phyloP scores from a whole-genome alignment of 2,797 vertebrate species.

The Lepilemur septentrionalis region DNA sequence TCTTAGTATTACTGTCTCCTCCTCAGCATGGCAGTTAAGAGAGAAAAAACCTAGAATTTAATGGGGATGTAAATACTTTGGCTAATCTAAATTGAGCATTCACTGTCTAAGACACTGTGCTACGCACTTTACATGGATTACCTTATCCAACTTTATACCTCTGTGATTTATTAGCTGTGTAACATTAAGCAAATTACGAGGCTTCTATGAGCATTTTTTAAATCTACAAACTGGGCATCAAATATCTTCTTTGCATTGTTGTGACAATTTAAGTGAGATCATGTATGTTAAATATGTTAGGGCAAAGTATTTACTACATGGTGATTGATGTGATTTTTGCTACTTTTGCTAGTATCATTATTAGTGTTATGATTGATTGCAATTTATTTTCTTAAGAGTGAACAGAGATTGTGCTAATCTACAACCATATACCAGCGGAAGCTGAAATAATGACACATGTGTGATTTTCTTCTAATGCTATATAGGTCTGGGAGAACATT shows the following conservation, averaged over 20 bases:
- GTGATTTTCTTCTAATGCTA: not conserved
- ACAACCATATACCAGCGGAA: no score
- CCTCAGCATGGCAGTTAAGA: not conserved
- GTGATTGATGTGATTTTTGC: not conserved
- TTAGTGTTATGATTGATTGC: not conserved
- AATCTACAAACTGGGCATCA: not conserved
- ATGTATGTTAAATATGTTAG: not conserved
- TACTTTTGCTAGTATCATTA: no score
- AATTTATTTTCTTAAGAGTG: not conserved
- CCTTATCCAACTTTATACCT: not conserved
- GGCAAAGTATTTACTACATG: not conserved
- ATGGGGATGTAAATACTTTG: no score
- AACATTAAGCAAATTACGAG: not conserved
- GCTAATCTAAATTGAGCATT: not conserved
- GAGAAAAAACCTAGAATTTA: no score
- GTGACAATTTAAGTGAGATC: not conserved
- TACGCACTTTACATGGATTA: no score
- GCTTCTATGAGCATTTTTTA: not conserved
- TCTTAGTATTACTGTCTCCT: not conserved
- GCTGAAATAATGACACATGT: rapidly evolving
- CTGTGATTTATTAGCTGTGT: not conserved
- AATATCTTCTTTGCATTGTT: not conserved
- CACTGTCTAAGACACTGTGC: no score
- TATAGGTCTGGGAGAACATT: rapidly evolving
- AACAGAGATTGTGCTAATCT: not conserved